These are phyloP conservation scores for Poeciliopsis infans DNA, from an alignment of 2,797 vertebrate genomes.

Conservation along the genomic window DNA sequence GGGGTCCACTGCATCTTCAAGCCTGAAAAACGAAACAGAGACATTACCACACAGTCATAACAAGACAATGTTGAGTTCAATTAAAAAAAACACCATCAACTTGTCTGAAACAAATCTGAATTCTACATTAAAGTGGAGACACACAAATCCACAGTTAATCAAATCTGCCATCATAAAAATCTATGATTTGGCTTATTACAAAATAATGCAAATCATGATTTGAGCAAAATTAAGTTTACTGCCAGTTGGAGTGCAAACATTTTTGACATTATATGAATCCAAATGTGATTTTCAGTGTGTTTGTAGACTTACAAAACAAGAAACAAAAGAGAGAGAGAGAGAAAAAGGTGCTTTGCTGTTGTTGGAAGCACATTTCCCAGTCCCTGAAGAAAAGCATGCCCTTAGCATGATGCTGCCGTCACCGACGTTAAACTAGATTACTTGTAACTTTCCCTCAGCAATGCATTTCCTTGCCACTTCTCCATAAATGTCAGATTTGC, in stretches of 20 bases:
- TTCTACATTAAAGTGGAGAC: slow-evolving; percentile 21
- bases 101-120: slow-evolving; percentile 39
- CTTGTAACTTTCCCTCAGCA: background rate
- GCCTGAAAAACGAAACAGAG: slow-evolving; percentile 78
- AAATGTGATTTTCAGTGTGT: background rate
- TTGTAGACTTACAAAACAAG: background rate
- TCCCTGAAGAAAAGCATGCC: background rate
- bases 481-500: background rate
- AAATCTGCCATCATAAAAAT: background rate
- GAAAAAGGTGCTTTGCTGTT: background rate
- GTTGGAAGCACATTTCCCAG: background rate
- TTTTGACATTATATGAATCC: background rate
- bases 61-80: slow-evolving; percentile 7
- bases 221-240: background rate
- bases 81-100: slow-evolving; percentile 45
- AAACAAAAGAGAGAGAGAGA: background rate
- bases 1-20: slow-evolving; percentile 99
- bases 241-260: background rate
- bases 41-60: slow-evolving; percentile 1
- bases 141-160: background rate
- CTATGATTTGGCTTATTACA: background rate
- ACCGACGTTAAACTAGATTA: background rate
- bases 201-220: background rate
- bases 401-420: background rate
- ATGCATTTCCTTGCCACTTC: background rate